Percentiles rank a stretch among this genome's conserved stretches.
phyloP scores from a whole-genome alignment of 2,797 vertebrate species.

The Anguilla pacifica region DNA sequence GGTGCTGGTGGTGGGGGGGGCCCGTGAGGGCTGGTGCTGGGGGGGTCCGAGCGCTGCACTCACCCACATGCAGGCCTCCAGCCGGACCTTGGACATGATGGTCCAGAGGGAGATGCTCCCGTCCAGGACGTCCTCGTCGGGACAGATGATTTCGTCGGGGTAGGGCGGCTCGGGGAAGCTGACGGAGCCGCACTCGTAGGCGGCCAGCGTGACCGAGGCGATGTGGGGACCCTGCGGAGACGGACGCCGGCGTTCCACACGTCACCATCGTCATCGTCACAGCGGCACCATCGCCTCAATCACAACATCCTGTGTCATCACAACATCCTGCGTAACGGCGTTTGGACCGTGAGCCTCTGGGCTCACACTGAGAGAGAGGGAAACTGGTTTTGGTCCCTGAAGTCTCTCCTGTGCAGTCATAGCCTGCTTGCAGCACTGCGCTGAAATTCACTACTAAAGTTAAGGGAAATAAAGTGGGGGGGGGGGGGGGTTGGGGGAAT shows the following conservation, averaged over 20 bases:
- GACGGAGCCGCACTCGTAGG: slow-evolving; percentile 96
- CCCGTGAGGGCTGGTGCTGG: too few relatives aligned
- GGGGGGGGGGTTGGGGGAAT: too few relatives aligned
- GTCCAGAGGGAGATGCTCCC: slow-evolving; percentile 87
- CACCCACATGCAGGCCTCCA: slow-evolving; percentile 99
- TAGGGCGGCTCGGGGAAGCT: slow-evolving; percentile 97
- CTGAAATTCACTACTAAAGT: neutral
- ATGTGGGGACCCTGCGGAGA: neutral
- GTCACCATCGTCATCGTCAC: neutral
- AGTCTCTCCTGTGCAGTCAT: neutral
- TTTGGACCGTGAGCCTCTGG: neutral
- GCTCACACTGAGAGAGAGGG: neutral
- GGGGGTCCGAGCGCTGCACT: slow-evolving; percentile 57
- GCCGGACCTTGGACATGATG: slow-evolving; percentile 98
- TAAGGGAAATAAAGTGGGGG: neutral
- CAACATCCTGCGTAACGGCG: neutral
- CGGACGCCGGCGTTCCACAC: neutral
- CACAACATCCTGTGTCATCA: neutral
- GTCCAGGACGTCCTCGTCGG: slow-evolving; percentile 70
- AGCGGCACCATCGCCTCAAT: neutral
- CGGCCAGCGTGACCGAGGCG: slow-evolving; percentile 64
- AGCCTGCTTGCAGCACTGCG: neutral
- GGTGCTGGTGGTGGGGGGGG: too few relatives aligned
- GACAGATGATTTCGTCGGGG: slow-evolving; percentile 94
- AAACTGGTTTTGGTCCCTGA: neutral